Evolutionary conservation across 2,888 invertebrate genomes (phyloP), one percentile per base, ranked within the genome.

Genomic region (Cantharis flavilabris): DNA sequence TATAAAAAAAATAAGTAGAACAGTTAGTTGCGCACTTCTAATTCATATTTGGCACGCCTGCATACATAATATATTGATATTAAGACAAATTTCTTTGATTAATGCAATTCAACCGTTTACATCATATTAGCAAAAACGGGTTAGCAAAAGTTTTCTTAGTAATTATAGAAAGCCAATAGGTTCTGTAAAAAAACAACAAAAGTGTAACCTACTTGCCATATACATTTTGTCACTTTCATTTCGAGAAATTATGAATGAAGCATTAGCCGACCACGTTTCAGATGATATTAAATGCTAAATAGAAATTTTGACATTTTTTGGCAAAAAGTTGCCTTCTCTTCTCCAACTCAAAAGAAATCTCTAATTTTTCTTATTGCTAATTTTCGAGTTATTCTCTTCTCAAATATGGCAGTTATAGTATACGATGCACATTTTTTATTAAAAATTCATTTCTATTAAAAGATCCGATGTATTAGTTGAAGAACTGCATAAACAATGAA

Each of bases 1-100:
- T 13, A 69, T 49, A 65, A 62, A 65, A 64, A 70, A 75, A 71
- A 18, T 70, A 75, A 75, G 75, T 75, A 75, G 75, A 75, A 49
- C 75, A 70, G 70, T 75, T 73, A 65, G 63, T 62, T 70, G 75
- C 70, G 70, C 65, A 75, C 20, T 75, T 74, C 70, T 67, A 67
- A 67, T 67, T 67, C 65, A 18, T 18, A 67, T 18, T 67, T 67
- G 26, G 65, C 20, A 67, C 65, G 65, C 65, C 65, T n/a, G 65
- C 26, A 67, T 67, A n/a, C 26, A n/a, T 23, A 23, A 67, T 23
- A 67, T 18, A 67, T 23, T 67, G 26, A 23, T 23, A 67, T 64
- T 64, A 67, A 67, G 9, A 67, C 23, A 67, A 67, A 67, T 67
- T 67, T 67, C 65, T 67, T 67, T 26, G 65, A 67, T 67, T 67